Base-by-base conservation (phyloP, 2,888 invertebrate genomes). In the Aromia moschata region DNA sequence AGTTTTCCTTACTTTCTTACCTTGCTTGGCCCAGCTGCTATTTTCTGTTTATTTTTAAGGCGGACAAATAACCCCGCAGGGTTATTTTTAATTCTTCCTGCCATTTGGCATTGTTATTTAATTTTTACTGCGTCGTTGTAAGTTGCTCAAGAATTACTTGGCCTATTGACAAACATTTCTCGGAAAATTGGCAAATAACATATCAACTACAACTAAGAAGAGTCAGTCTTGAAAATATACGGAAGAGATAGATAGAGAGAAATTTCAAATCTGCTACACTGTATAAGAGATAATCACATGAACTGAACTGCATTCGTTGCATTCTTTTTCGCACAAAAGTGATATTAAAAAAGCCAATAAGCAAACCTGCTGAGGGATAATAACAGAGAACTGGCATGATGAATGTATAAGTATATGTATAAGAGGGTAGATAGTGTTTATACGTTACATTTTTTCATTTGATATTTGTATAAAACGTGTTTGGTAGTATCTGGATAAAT, bases 231-330 rank as follows among this genome's bases (percentile, higher is more conserved):
- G 25, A 36, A 17, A 37, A 33, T 17, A 11, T 37, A 33, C 17
- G 4, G 9, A 47, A 17, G 12, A 43, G 31, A 16, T 17, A 30
- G 33, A 9, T 30, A 2, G 31, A 16, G 31, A 46, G 16, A 31
- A 30, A 14, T 31, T 30, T 46, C 11, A 38, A 38, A 37, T 49
- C 49, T 49, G 38, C 49, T 44, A 53, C 33, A 53, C 53, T 43
- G 43, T 53, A 53, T 38, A 43, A 43, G 56, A 65, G 41, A 54
- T 36, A 38, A 40, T 52, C 14, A 17, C 54, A 44, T 44, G 43
- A 25, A 20, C 40, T 11, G 37, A 36, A 55, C 55, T 55, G 55
- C 55, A 38, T 55, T 53, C 53, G 45, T 45, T 55, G 55, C 55
- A 38, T 55, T 53, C 53, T 9, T 40, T 53, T 4, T 46, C 31